Evolutionary conservation across 1,140 invertebrate species (phyloP).

Genomic region (Lepidostoma basale): DNA sequence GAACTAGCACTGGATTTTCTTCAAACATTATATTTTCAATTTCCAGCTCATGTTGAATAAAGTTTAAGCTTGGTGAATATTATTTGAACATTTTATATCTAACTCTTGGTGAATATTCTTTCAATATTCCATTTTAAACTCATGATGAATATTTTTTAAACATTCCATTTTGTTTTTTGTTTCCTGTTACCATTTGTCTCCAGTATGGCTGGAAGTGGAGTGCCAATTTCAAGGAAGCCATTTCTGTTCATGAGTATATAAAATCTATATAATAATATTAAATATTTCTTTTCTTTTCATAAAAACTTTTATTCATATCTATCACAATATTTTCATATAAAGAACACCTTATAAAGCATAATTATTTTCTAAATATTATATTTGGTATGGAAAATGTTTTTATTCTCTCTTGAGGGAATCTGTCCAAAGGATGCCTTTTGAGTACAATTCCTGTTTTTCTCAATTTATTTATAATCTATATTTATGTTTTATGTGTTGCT

Average conservation of each 20-base stretch:
- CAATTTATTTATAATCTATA: not conserved
- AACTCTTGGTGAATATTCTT: no score
- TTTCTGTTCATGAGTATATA: constrained; percentile 69
- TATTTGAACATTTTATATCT: no score
- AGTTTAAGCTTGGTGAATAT: no score
- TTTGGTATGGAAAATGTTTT: constrained; percentile 19
- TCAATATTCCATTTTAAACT: no score
- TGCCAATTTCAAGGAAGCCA: constrained; percentile 93
- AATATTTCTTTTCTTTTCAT: constrained; percentile 54
- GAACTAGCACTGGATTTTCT: no score
- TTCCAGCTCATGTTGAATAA: no score
- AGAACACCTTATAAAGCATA: constrained; percentile 32
- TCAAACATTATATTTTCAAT: no score
- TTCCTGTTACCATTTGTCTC: constrained; percentile 54
- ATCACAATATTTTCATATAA: constrained; percentile 46
- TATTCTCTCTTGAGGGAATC: constrained; percentile 19
- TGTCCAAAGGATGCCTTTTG: constrained; percentile 36
- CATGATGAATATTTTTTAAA: constrained; percentile 24
- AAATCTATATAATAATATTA: constrained; percentile 58
- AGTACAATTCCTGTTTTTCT: not conserved
- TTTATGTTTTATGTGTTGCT: not conserved
- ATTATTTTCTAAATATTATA: constrained; percentile 39
- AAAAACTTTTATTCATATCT: constrained; percentile 56
- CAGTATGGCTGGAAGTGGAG: constrained; percentile 93
- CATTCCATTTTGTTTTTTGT: constrained; percentile 58